Conservation (phyloP, 1,140 invertebrate genomes). For the Bombus sibiricus region DNA sequence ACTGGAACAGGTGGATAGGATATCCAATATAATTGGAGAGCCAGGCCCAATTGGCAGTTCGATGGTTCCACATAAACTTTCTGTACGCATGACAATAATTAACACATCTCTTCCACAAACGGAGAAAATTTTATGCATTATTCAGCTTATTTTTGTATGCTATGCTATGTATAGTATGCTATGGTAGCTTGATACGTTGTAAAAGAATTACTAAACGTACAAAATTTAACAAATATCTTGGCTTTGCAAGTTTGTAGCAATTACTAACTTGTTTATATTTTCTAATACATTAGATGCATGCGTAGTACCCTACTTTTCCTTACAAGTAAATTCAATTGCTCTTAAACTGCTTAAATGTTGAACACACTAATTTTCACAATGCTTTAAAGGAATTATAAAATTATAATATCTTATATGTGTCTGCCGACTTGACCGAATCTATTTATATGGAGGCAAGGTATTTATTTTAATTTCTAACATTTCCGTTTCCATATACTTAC, state of each 20-base stretch:
- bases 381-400: conserved; percentile 48
- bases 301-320: not conserved
- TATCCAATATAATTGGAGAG: conserved; percentile 77
- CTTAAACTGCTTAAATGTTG: conserved; percentile 23
- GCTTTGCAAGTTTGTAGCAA: not conserved
- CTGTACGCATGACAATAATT: conserved; percentile 82
- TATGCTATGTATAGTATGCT: too few species aligned
- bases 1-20: conserved; percentile 77
- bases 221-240: not conserved
- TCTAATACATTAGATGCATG: conserved; percentile 29
- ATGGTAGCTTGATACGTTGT: not conserved
- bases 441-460: conserved; percentile 59
- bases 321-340: conserved; percentile 6
- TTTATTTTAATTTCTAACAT: conserved; percentile 42
- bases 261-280: not conserved
- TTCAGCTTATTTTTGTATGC: too few species aligned
- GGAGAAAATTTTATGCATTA: not conserved
- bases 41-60: conserved; percentile 73
- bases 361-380: conserved; percentile 48
- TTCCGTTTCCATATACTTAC: conserved; percentile 29
- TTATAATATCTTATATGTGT: conserved; percentile 45
- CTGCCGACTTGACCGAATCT: conserved; percentile 54
- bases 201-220: not conserved
- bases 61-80: conserved; percentile 74
- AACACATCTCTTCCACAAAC: conserved; percentile 42